phyloP scores from a whole-genome alignment of 2,888 invertebrate genomes.

The Drosophila melanocephala region DNA sequence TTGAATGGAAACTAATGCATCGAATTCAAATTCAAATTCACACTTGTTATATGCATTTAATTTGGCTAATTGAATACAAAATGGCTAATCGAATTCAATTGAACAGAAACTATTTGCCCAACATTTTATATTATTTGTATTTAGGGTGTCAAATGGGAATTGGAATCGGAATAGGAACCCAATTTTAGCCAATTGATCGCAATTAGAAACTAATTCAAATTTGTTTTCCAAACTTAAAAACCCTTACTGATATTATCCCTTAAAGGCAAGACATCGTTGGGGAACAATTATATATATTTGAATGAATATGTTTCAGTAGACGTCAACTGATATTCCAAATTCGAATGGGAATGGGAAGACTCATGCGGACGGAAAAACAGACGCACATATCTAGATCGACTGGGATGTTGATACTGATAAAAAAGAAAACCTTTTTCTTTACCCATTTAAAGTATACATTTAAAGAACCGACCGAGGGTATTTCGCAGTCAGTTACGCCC shows the following conservation, averaged over 20 bases:
- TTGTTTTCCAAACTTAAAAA: background rate
- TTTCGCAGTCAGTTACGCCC: background rate
- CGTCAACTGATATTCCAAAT: background rate
- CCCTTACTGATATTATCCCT: background rate
- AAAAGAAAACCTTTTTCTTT: background rate
- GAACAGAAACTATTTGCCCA: background rate
- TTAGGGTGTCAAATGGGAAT: background rate
- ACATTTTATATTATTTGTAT: background rate
- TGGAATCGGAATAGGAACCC: background rate
- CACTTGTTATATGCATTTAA: background rate
- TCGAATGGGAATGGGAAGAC: background rate
- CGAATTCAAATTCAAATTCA: background rate
- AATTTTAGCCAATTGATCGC: background rate
- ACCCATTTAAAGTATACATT: background rate
- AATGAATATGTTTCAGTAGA: too few relatives aligned
- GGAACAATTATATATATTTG: background rate
- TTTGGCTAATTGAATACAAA: background rate
- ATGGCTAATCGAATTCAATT: background rate
- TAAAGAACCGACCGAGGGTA: background rate
- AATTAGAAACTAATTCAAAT: background rate
- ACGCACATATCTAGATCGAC: background rate
- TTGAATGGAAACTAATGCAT: constrained; percentile 6
- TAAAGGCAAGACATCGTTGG: background rate
- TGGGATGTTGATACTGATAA: background rate
- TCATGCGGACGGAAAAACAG: background rate